Conservation (phyloP, 2,113 vertebrate genomes). For the Pluvianellus socialis region DNA sequence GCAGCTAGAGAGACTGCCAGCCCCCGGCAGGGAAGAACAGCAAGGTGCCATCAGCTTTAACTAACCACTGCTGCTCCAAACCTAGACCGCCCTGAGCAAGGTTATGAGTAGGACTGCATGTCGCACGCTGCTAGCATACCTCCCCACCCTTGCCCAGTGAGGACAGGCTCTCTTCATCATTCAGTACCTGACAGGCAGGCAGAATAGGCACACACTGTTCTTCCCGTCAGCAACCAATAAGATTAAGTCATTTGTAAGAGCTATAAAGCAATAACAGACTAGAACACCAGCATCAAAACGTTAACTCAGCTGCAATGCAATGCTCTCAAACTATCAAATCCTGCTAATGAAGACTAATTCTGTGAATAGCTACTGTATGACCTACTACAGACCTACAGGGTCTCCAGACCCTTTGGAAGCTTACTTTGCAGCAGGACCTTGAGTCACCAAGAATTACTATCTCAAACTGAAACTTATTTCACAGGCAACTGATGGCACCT, state of each 20-base stretch:
- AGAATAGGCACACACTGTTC: neutral
- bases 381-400: neutral
- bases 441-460: neutral
- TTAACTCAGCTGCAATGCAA: neutral
- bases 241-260: neutral
- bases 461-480: neutral
- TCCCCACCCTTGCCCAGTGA: neutral
- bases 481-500: neutral
- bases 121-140: neutral
- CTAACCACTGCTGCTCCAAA: neutral
- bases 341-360: neutral
- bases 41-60: neutral
- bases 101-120: accelerated
- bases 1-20: neutral
- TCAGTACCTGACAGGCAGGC: neutral
- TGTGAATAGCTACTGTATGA: neutral
- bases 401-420: neutral
- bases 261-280: neutral
- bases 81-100: neutral
- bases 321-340: neutral
- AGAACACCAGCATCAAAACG: neutral
- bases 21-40: neutral
- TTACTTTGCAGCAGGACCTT: neutral
- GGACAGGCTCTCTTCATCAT: neutral
- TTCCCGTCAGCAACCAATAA: accelerated